Conservation (phyloP, 2,797 vertebrate species). For the Morus bassanus region DNA sequence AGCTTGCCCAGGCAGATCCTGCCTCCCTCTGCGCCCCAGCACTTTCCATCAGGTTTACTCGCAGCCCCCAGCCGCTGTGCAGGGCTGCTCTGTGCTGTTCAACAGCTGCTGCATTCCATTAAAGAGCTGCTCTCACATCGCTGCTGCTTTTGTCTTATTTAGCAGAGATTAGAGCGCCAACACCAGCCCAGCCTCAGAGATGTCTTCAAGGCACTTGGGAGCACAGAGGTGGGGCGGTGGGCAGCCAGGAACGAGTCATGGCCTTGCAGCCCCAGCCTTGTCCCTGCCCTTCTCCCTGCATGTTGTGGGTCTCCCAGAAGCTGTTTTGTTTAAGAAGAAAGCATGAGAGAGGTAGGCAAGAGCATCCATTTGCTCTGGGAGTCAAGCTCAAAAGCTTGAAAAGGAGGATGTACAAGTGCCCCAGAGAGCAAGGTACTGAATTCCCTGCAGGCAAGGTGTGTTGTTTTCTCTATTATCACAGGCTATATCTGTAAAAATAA, state of each 20-base stretch:
- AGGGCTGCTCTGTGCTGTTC: not conserved
- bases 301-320: not conserved
- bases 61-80: not conserved
- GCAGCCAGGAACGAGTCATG: fast-evolving
- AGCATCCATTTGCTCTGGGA: not conserved
- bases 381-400: not conserved
- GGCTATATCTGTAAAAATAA: not conserved
- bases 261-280: not conserved
- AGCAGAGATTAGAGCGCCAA: not conserved
- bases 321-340: not conserved
- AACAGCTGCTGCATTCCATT: not conserved
- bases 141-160: not conserved
- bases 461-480: not conserved
- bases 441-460: fast-evolving
- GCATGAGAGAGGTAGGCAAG: fast-evolving
- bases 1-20: not conserved
- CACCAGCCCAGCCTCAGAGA: fast-evolving
- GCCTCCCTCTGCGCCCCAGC: fast-evolving
- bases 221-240: not conserved
- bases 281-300: not conserved
- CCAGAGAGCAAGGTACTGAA: not conserved
- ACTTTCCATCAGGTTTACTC: not conserved
- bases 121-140: not conserved
- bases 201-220: fast-evolving
- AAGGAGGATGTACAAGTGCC: not conserved